Evolutionary conservation across 2,113 vertebrate species (phyloP).

Genomic region (western clawed frog (Xenopus tropicalis)): UCB_Xtro_10.0 CM004448.2:31097001-31097500

Average conservation of each 20-base stretch:
- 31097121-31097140: constrained; percentile 5
- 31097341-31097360: background rate
- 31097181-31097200: background rate
- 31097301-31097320: background rate
- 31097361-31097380: background rate
- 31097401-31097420: no score
- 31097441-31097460: no score
- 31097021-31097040: constrained; percentile 8
- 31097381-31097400: background rate
- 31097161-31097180: constrained; percentile 15
- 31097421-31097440: no score
- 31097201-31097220: background rate
- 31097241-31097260: background rate
- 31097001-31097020: constrained; percentile 17
- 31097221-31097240: background rate
- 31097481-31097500: no score
- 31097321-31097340: background rate
- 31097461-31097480: no score
- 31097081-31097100: constrained; percentile 4
- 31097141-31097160: constrained; percentile 9
- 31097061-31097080: background rate
- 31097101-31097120: constrained; percentile 15
- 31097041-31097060: background rate
- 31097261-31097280: background rate
- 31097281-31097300: background rate